Evolutionary conservation across 1,140 invertebrate genomes (phyloP).

Genomic region (Drosophila parabipectinata): DNA sequence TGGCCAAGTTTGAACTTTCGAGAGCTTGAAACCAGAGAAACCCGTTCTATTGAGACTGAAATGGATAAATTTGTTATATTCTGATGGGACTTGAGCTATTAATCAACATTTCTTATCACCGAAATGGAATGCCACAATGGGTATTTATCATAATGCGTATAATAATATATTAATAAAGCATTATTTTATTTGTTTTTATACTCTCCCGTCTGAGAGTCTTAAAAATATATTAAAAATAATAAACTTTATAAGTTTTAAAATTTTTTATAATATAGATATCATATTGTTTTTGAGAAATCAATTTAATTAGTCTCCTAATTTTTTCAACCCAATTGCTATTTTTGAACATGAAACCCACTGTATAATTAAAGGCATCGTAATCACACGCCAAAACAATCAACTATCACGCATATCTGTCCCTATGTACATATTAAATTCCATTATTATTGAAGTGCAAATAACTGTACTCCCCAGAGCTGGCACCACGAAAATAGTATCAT

Average conservation of each 20-base stretch:
- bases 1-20: neutral
- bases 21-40: conserved; percentile 1
- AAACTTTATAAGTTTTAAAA: neutral
- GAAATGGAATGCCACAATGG: neutral
- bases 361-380: conserved; percentile 5
- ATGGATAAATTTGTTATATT: neutral
- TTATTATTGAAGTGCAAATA: conserved; percentile 47
- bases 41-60: neutral
- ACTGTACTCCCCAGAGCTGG: conserved; percentile 33
- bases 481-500: conserved; percentile 23
- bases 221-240: too few species aligned
- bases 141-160: neutral
- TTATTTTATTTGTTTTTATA: too few species aligned
- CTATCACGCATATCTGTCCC: conserved; percentile 21
- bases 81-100: neutral
- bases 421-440: conserved; percentile 11
- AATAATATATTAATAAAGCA: too few species aligned
- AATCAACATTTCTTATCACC: neutral
- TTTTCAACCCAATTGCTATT: neutral
- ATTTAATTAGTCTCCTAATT: too few species aligned
- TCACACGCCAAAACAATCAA: conserved; percentile 23
- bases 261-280: too few species aligned
- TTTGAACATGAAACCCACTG: neutral
- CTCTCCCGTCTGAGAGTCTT: too few species aligned
- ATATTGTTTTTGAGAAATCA: neutral